Evolutionary conservation across 2,797 vertebrate species (phyloP), one percentile per base, ranked within the genome.

Genomic region (Falco novaeseelandiae): DNA sequence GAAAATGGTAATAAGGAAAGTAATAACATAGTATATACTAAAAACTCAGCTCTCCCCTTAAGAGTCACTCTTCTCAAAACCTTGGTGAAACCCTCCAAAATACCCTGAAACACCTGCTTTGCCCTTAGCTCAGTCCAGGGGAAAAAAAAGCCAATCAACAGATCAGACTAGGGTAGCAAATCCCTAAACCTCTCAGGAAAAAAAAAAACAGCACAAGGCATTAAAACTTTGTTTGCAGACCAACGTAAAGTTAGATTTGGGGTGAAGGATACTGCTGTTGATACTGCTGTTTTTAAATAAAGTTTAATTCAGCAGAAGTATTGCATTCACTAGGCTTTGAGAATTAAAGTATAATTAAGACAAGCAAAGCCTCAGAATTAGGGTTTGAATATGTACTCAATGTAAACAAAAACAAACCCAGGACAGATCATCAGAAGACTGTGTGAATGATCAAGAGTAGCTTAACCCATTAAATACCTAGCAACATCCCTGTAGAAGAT

Each of bases 31-130:
- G 2, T 29, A 55, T 29, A 55, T 26, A 58, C 9, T 57, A 66
- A 91, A 74, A 93, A 2, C 14, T 69, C n/a, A 79, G 16, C 21
- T 74, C 44, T 65, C 29, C 7, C 10, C 14, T 46, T 42, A 10
- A 10, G 36, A 85, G n/a, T 72, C 20, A 48, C 30, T 67, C 27
- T 58, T 73, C n/a, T 29, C 44, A 95, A 87, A 87, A 80, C 10
- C 16, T 6, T 29, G 18, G 3, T 4, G 2, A 14, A 48, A 78
- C 73, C 6, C 0, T 2, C 0, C 20, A 22, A 26, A 55, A 11
- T 12, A 51, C 2, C 25, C 8, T 36, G 57, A 48, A 52, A 40
- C 26, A 42, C 8, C 17, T n/a, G 10, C 46, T 83, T 67, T 77
- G 25, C 52, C 62, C 7, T 34, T 23, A 66, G 17, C 30, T 61